These are phyloP conservation scores for Himalopsyche anomala DNA, from an alignment of 2,888 invertebrate species.

Conservation along the genomic window DNA sequence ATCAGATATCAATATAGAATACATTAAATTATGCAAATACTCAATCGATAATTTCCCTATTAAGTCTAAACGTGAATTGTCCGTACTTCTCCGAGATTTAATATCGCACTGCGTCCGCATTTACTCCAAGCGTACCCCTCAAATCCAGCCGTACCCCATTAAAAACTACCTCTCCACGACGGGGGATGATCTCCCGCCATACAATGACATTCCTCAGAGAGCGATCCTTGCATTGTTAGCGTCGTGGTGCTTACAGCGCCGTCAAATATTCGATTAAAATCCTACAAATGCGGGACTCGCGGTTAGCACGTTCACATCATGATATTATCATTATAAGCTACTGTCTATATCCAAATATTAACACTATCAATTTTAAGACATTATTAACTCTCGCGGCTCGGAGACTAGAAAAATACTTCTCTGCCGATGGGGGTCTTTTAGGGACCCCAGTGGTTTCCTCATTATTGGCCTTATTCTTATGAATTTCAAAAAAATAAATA, in stretches of 20 bases:
- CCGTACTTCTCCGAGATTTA: slow-evolving; percentile 16
- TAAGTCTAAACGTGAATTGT: slow-evolving; percentile 3
- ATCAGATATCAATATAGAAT: too few species aligned
- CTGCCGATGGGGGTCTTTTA: too few species aligned
- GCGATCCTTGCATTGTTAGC: slow-evolving; percentile 37
- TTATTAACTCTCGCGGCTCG: too few species aligned
- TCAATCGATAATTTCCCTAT: too few species aligned
- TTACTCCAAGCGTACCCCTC: slow-evolving; percentile 16
- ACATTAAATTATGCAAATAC: too few species aligned
- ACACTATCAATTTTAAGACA: not conserved
- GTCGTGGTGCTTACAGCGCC: slow-evolving; percentile 1
- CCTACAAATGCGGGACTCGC: slow-evolving; percentile 30
- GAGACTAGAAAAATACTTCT: too few species aligned
- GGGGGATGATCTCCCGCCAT: slow-evolving; percentile 16
- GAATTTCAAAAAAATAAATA: too few species aligned
- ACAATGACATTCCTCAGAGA: slow-evolving; percentile 40
- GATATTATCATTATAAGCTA: slow-evolving; percentile 11
- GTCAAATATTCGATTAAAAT: slow-evolving; percentile 43
- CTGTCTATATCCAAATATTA: not conserved
- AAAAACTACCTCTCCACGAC: slow-evolving; percentile 5
- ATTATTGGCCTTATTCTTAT: too few species aligned
- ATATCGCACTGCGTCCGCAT: not conserved
- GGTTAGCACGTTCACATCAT: not conserved
- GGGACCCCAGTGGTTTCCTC: too few species aligned
- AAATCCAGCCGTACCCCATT: slow-evolving; percentile 30